Evolutionary conservation across 2,797 vertebrate genomes (phyloP), one percentile per base, ranked within the genome.

Genomic region (Rhynchonycteris naso): DNA sequence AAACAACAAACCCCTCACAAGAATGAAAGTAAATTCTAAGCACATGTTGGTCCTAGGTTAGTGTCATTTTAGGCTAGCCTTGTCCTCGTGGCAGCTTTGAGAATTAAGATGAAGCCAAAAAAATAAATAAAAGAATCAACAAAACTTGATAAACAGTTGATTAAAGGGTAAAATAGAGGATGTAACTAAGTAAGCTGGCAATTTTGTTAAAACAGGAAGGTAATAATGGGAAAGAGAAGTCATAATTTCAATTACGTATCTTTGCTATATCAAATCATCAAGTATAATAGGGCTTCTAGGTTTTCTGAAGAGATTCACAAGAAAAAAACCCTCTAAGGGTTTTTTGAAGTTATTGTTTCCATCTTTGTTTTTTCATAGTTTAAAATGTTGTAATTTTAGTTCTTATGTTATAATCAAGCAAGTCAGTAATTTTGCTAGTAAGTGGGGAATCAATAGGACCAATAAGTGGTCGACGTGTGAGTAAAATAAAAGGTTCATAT

Each of bases 371-470:
- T 95, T 97, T 54, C 56, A 82, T 85, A 84, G 28, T 38, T 86
- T 61, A 56, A 63, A 78, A 10, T 58, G 19, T 35, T 88, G 10
- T 43, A 56, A 43, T 93, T 97, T 97, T 76, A 95, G 3, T 38
- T 88, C 93, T 95, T 47, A 56, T n/a, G n/a, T 71, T 83, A 26
- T 66, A 93, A 91, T 80, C 43, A 78, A 91, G 10, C 58, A 66
- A 76, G 16, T 63, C 54, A 71, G 22, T 68, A 72, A 76, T 26
- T 47, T 8, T 30, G 5, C 38, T 96, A 83, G 38, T 91, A 88
- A 95, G 10, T 93, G 80, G 85, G n/a, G 24, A 79, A 54, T 91
- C 94, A 97, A 88, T 90, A 63, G 38, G 81, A 78, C 19, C 84
- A 96, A 96, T 96, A 91, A 58, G 21, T 61, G 52, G 14, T 14